Conservation (phyloP, 2,113 vertebrate genomes). For the Takifugu bimaculatus region DNA sequence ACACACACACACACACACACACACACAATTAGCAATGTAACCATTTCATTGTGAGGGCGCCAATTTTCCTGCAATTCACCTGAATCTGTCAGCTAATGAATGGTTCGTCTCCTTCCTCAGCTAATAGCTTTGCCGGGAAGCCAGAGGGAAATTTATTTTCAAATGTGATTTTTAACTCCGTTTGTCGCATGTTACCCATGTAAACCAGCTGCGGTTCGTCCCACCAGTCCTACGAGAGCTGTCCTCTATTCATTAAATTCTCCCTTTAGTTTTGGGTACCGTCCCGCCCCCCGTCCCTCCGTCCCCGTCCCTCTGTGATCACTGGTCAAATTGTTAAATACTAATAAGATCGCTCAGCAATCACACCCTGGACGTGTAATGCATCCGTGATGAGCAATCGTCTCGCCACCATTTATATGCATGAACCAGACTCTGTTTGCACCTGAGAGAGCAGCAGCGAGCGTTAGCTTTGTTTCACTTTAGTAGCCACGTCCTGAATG, state of each 20-base stretch:
- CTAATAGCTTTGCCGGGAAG: constrained; percentile 68
- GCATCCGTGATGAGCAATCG: constrained; percentile 52
- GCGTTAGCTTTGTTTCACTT: constrained; percentile 18
- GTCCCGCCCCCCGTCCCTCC: constrained; percentile 19
- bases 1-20: no score
- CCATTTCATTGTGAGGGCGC: constrained; percentile 42
- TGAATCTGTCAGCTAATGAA: constrained; percentile 70
- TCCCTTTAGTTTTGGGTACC: constrained; percentile 48
- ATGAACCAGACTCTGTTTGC: constrained; percentile 24
- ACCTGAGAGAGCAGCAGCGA: constrained; percentile 17
- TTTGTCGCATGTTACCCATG: constrained; percentile 70
- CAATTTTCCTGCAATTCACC: constrained; percentile 63
- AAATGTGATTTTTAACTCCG: constrained; percentile 64
- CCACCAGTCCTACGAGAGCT: constrained; percentile 42
- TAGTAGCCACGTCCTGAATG: constrained; percentile 30
- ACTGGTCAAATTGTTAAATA: constrained; percentile 39
- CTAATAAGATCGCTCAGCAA: neutral
- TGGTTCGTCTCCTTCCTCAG: constrained; percentile 54
- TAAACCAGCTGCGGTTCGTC: constrained; percentile 43
- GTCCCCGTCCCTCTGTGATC: constrained; percentile 44
- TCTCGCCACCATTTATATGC: constrained; percentile 29
- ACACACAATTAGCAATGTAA: constrained; percentile 53
- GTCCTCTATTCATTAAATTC: constrained; percentile 61
- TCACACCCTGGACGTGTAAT: neutral
- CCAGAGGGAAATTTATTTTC: constrained; percentile 69